These are phyloP conservation scores for Ceratosolen solmsi DNA, from an alignment of 1,140 invertebrate genomes.

Conservation along the genomic window DNA sequence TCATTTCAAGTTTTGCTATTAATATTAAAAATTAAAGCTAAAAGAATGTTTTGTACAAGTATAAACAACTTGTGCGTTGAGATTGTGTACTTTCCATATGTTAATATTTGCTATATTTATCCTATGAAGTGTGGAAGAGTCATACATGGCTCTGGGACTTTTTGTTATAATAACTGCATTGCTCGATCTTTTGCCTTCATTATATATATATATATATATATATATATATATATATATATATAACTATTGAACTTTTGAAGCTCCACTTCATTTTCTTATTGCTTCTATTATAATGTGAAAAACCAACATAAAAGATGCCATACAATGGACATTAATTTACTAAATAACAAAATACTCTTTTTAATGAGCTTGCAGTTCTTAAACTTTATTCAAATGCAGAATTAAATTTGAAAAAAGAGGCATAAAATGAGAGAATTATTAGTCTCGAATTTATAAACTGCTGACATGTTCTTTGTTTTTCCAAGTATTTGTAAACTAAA, in stretches of 20 bases:
- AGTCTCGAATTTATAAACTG: neutral
- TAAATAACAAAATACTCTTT: constrained; percentile 19
- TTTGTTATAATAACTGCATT: constrained; percentile 23
- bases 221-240: neutral
- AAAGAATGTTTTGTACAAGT: constrained; percentile 20
- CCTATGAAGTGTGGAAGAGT: neutral
- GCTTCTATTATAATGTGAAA: constrained; percentile 7
- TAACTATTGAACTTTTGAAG: neutral
- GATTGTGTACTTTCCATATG: constrained; percentile 27
- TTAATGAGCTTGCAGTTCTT: constrained; percentile 27
- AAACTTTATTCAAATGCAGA: constrained; percentile 17
- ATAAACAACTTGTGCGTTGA: neutral
- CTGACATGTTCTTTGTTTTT: constrained; percentile 33
- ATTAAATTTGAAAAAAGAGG: too few relatives aligned
- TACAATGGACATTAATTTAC: neutral
- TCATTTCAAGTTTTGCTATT: constrained; percentile 27
- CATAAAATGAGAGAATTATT: constrained; percentile 25
- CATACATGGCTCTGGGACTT: neutral
- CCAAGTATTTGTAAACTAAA: constrained; percentile 35
- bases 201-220: neutral
- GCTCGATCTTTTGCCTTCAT: constrained; percentile 10
- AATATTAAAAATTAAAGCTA: neutral
- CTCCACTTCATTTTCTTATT: constrained; percentile 23
- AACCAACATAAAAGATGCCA: neutral
- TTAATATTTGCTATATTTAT: constrained; percentile 33